Conservation (phyloP, 2,888 invertebrate genomes). For the Acleris emargana region DNA sequence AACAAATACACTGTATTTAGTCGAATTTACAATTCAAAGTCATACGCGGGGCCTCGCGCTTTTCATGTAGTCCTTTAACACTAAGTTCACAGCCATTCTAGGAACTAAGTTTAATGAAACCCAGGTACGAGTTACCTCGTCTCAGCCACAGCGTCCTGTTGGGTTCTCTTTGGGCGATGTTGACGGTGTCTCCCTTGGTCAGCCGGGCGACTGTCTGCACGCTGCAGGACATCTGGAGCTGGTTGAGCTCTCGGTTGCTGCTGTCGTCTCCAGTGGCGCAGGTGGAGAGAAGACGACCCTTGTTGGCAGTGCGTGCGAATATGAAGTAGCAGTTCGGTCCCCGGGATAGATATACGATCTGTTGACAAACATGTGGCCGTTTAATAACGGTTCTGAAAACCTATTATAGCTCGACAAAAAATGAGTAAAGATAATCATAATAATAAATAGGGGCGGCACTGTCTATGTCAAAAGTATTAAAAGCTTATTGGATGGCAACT, state of each 20-base stretch:
- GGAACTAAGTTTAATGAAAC: conserved; percentile 75
- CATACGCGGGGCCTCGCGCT: conserved; percentile 32
- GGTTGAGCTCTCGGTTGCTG: conserved; percentile 44
- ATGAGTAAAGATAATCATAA: too few relatives aligned
- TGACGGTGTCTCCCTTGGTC: conserved; percentile 61
- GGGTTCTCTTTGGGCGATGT: conserved; percentile 67
- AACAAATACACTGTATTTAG: too few relatives aligned
- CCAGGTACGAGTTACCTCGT: conserved; percentile 70
- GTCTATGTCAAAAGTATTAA: too few relatives aligned
- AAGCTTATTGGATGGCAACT: too few relatives aligned
- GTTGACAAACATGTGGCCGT: conserved; percentile 18
- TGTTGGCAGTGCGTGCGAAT: conserved; percentile 54
- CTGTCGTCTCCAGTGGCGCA: conserved; percentile 71
- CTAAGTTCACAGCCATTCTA: conserved; percentile 64
- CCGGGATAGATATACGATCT: conserved; percentile 72
- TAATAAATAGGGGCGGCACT: too few relatives aligned
- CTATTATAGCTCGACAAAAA: too few relatives aligned
- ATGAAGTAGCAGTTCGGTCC: conserved; percentile 71
- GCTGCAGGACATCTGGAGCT: conserved; percentile 71
- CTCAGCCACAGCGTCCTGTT: conserved; percentile 68
- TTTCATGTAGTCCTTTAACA: conserved; percentile 20
- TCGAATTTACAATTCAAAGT: conserved; percentile 27
- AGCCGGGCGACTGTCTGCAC: conserved; percentile 67
- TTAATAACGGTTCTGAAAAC: too few relatives aligned
- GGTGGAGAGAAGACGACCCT: conserved; percentile 57